Base-by-base conservation (phyloP, 2,888 invertebrate genomes). In the Nephrotoma appendiculata region DNA sequence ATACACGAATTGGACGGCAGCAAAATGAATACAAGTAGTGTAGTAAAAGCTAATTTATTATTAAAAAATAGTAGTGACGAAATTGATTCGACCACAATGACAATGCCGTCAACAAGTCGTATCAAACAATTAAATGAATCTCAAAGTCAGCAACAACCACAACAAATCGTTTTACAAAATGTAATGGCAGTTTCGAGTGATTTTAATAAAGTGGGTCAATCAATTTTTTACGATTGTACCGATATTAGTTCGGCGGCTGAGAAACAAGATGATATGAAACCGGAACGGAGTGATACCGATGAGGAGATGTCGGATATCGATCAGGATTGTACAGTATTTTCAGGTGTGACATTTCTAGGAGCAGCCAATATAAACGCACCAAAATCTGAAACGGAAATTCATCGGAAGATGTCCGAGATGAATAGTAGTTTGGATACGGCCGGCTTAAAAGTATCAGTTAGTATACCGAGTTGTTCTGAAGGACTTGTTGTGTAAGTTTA, bases 281-380 rank as follows among this genome's bases (percentile, higher is more conserved):
- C 96, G 0, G 94, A 94, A 88, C 90, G 90, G 6, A 93, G 92
- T 71, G 95, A 95, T 89, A 96, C 95, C 88, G 95, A 95, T 86
- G 96, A 96, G 89, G 96, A 96, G 92, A 95, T 96, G 91, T 95
- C 96, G 89, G 96, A 96, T 91, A 95, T 96, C 88, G 96, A 96
- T 91, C 96, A 97, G 92, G 97, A 97, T 88, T 97, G 96, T 91
- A 97, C 97, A 15, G 96, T 97, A 89, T 98, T 98, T 92, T 96
- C 97, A 90, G 97, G 97, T 0, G 97, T 99, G 83, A 96, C 97
- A 87, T 98, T 98, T 92, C 93, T 99, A 89, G 98, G 98, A 83
- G 96, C 97, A 11, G 96, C 97, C 86, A 95, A 95, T 88, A 98
- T 99, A 89, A 96, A 96, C 90, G 96, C 97, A 11, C 98, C 98